Evolutionary conservation across 2,888 invertebrate species (phyloP).

Genomic region (Hesperia comma): DNA sequence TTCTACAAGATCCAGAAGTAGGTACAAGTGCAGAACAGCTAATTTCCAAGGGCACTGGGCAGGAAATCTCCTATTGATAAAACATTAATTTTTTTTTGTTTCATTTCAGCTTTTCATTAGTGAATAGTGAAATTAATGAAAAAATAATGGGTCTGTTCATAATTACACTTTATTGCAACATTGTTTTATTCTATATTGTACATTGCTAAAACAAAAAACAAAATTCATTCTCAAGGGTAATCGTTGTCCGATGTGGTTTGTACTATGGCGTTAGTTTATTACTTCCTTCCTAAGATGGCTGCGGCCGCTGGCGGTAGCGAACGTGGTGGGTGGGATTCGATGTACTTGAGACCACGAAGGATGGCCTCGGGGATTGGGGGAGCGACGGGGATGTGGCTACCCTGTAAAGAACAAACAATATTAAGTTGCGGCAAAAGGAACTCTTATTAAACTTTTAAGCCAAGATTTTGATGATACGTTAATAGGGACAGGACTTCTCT

Average conservation of each 20-base stretch:
- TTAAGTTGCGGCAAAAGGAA: too few relatives aligned
- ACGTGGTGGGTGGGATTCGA: constrained; percentile 58
- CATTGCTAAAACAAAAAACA: constrained; percentile 36
- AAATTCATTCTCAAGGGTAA: constrained; percentile 21
- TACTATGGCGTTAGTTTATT: background rate
- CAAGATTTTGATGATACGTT: too few relatives aligned
- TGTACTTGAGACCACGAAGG: constrained; percentile 58
- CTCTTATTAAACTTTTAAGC: too few relatives aligned
- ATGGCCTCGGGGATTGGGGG: constrained; percentile 61
- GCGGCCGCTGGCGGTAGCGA: constrained; percentile 39
- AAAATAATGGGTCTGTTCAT: background rate
- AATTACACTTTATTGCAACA: constrained; percentile 44
- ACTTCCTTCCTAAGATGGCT: background rate
- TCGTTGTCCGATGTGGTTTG: background rate
- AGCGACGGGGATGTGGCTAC: constrained; percentile 56
- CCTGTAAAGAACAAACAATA: constrained; percentile 50
- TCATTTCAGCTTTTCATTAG: too few relatives aligned
- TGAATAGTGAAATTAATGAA: too few relatives aligned
- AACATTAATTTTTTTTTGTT: too few relatives aligned
- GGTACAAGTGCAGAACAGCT: too few relatives aligned
- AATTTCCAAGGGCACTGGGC: too few relatives aligned
- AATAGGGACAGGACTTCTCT: too few relatives aligned
- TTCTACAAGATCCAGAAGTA: too few relatives aligned
- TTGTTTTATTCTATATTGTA: constrained; percentile 38
- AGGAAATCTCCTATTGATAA: too few relatives aligned